Evolutionary conservation across 2,797 vertebrate species (phyloP).

Genomic region (Sphenopsis melanotis): DNA sequence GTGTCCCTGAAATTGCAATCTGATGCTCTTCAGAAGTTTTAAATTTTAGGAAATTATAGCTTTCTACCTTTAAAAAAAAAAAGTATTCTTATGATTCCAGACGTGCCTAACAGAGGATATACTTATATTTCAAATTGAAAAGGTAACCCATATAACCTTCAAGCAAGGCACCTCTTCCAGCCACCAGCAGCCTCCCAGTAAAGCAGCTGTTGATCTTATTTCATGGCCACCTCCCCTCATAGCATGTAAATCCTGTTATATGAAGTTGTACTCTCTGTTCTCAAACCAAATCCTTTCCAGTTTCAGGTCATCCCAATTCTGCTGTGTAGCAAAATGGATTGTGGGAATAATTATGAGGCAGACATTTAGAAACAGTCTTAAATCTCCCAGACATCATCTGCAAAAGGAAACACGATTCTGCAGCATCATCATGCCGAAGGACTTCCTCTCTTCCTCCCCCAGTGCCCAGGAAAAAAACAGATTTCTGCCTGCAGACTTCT

Average conservation of each 20-base stretch:
- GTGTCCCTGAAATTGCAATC: slow-evolving; percentile 37
- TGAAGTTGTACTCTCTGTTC: not conserved
- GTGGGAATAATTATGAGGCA: not conserved
- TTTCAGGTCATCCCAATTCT: not conserved
- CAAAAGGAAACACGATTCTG: not conserved
- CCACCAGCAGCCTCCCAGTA: not conserved
- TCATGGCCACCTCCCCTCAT: not conserved
- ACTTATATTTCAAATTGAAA: not conserved
- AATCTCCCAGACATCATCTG: not conserved
- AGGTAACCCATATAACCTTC: not conserved
- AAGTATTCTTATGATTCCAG: not conserved
- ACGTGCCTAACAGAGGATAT: not conserved
- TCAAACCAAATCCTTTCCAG: not conserved
- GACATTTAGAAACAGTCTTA: not conserved
- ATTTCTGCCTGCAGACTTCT: not conserved
- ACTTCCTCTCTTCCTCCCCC: not conserved
- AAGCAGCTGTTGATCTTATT: not conserved
- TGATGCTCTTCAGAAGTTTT: slow-evolving; percentile 1
- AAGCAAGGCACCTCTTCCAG: not conserved
- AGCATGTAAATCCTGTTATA: not conserved
- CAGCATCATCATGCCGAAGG: not conserved
- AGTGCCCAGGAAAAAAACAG: not conserved
- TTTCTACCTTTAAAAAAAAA: not conserved
- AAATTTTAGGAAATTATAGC: not conserved
- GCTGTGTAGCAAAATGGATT: not conserved